A percentile compares a stretch with the other conserved stretches of the same genome.
Evolutionary conservation across 37 sponge, comb jelly and placozoan species (phyloP).

Genomic region (Bolinopsis microptera): DNA sequence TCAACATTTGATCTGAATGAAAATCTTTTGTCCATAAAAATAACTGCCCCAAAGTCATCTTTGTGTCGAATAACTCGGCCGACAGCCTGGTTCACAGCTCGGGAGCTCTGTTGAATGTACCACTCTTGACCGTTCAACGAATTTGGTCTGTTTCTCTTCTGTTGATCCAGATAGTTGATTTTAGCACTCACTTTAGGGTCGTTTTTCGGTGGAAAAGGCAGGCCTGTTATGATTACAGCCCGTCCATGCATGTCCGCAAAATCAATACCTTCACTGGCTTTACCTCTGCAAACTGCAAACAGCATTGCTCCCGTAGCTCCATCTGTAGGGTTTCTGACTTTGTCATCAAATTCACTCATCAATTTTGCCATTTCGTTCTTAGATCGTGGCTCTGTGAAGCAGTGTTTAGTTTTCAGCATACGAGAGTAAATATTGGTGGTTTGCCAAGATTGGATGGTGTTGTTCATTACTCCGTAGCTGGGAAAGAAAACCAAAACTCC

Average conservation of each 20-base stretch:
- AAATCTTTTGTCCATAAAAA: constrained; percentile 87
- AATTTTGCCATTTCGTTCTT: constrained; percentile 70
- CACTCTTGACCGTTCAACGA: constrained; percentile 80
- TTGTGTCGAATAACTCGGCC: constrained; percentile 96
- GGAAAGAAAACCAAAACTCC: constrained; percentile 96
- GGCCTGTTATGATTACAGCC: constrained; percentile 87
- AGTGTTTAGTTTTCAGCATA: constrained; percentile 74
- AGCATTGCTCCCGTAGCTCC: constrained; percentile 77
- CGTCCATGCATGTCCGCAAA: constrained; percentile 82
- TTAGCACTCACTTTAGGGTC: constrained; percentile 82
- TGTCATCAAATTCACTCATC: constrained; percentile 60
- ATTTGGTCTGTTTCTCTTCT: constrained; percentile 42
- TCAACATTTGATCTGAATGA: background rate
- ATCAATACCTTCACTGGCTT: constrained; percentile 83
- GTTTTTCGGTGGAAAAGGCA: constrained; percentile 87
- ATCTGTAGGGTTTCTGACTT: background rate
- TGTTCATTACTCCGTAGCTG: constrained; percentile 84
- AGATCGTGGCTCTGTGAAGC: constrained; percentile 82
- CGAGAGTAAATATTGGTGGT: constrained; percentile 35
- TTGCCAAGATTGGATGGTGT: constrained; percentile 76
- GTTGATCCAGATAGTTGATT: background rate
- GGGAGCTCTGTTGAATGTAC: constrained; percentile 90
- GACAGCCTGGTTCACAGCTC: constrained; percentile 98
- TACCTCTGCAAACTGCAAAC: constrained; percentile 96
- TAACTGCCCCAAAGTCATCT: constrained; percentile 89